Evolutionary conservation across 2,888 invertebrate species (phyloP).

Genomic region (Diplolepis rosae): DNA sequence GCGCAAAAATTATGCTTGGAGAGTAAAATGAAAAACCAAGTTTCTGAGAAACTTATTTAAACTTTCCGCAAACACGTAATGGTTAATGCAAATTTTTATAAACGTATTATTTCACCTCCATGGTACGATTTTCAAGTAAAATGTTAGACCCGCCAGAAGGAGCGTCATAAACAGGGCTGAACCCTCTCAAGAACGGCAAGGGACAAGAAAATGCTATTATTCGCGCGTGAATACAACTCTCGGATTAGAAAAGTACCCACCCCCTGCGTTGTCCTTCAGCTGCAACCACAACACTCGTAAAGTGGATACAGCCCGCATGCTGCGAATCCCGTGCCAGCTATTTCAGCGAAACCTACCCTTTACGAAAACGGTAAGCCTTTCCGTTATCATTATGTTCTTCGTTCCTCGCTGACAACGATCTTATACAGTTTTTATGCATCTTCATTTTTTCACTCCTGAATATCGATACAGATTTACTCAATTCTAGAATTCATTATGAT

Average conservation of each 20-base stretch:
- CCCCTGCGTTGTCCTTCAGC: constrained; percentile 1
- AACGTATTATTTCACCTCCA: constrained; percentile 14
- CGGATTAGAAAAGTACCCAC: constrained; percentile 53
- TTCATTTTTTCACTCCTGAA: not conserved
- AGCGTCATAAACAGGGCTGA: constrained; percentile 27
- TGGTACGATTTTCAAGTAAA: not conserved
- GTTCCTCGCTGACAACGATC: not conserved
- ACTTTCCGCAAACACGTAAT: constrained; percentile 2
- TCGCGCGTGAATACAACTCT: constrained; percentile 55
- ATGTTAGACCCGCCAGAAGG: constrained; percentile 6
- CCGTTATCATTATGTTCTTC: constrained; percentile 50
- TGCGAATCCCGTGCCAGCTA: constrained; percentile 11
- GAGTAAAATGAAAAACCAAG: constrained; percentile 6
- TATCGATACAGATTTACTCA: not conserved
- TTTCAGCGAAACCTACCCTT: constrained; percentile 25
- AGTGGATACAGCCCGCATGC: constrained; percentile 17
- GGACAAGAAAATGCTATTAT: constrained; percentile 53
- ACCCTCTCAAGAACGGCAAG: constrained; percentile 45
- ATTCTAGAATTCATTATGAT: not conserved
- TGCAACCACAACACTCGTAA: constrained; percentile 26
- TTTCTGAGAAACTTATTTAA: constrained; percentile 1
- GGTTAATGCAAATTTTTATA: constrained; percentile 13
- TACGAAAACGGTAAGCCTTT: constrained; percentile 51
- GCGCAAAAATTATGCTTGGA: not conserved
- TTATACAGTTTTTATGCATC: not conserved